Conservation (phyloP, 2,113 vertebrate genomes). For the Prolemur simus region DNA sequence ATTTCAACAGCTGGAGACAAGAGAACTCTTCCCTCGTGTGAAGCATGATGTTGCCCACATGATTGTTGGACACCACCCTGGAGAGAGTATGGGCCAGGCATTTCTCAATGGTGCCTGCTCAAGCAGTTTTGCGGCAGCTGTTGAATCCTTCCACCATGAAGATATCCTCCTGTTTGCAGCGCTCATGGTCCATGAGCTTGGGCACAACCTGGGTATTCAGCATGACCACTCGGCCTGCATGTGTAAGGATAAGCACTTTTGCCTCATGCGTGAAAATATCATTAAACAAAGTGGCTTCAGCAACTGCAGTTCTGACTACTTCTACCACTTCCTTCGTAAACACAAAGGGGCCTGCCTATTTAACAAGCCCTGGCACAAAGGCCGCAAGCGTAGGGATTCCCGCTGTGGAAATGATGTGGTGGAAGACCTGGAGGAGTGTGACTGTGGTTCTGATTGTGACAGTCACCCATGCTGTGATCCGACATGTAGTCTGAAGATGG, state of each 20-base stretch:
- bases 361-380: constrained; percentile 33
- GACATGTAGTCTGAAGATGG: background rate
- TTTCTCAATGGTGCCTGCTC: constrained; percentile 67
- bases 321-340: constrained; percentile 42
- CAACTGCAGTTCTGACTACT: constrained; percentile 74
- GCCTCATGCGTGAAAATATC: constrained; percentile 68
- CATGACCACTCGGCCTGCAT: constrained; percentile 61
- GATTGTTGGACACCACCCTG: constrained; percentile 36
- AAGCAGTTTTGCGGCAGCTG: constrained; percentile 15
- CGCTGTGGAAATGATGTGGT: constrained; percentile 46
- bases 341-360: constrained; percentile 72
- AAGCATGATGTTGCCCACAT: constrained; percentile 70
- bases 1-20: constrained; percentile 75
- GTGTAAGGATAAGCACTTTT: constrained; percentile 46
- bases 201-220: constrained; percentile 72
- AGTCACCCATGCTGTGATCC: background rate
- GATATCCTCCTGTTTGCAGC: constrained; percentile 50
- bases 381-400: background rate
- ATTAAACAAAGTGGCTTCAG: constrained; percentile 64
- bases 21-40: background rate
- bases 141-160: constrained; percentile 55
- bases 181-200: constrained; percentile 63
- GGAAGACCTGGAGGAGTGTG: constrained; percentile 58
- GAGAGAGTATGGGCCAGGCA: background rate
- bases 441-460: constrained; percentile 29